Conservation (phyloP, 1,140 invertebrate genomes). For the Anastrepha ludens region DNA sequence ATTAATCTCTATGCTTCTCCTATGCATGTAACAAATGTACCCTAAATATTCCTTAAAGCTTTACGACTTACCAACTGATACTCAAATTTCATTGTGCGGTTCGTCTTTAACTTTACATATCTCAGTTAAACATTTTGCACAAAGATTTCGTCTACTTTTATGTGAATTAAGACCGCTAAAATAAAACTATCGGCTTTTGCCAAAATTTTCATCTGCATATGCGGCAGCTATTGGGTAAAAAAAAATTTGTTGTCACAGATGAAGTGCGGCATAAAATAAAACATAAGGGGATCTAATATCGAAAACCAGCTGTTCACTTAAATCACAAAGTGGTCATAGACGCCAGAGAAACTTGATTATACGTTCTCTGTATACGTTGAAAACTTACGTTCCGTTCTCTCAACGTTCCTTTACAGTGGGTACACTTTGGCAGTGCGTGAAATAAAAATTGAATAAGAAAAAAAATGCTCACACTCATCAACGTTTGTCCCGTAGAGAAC, state of each 20-base stretch:
- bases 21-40: too few relatives aligned
- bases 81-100: conserved; percentile 30
- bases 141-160: too few relatives aligned
- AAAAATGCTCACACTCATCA: too few relatives aligned
- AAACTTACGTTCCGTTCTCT: not conserved
- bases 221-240: not conserved
- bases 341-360: too few relatives aligned
- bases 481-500: too few relatives aligned
- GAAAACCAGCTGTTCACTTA: not conserved
- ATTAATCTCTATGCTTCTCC: too few relatives aligned
- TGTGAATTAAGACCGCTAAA: too few relatives aligned
- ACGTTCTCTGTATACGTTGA: too few relatives aligned
- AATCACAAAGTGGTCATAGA: too few relatives aligned
- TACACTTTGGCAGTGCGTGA: not conserved
- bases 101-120: not conserved
- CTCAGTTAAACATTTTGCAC: not conserved
- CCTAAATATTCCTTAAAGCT: too few relatives aligned
- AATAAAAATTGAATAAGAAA: too few relatives aligned
- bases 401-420: not conserved
- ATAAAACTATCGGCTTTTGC: too few relatives aligned
- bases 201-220: not conserved
- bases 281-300: not conserved
- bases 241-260: not conserved
- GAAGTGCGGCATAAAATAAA: not conserved
- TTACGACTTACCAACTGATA: conserved; percentile 41